These are phyloP conservation scores for Hyla sarda DNA, from an alignment of 2,113 vertebrate species.

Conservation along the genomic window DNA sequence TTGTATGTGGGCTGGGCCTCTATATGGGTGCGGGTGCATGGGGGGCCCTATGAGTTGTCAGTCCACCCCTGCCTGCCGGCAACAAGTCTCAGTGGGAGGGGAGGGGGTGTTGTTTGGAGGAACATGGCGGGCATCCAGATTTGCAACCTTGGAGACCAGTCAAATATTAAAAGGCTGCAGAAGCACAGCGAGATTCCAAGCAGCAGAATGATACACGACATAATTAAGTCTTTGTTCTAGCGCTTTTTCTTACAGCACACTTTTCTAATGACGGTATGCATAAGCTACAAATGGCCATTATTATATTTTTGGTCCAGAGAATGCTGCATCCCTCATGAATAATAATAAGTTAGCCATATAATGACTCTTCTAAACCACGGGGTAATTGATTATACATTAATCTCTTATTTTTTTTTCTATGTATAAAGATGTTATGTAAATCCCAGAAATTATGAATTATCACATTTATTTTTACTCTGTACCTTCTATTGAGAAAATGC, in stretches of 20 bases:
- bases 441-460: not conserved
- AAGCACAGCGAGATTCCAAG: slow-evolving; percentile 27
- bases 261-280: slow-evolving; percentile 6
- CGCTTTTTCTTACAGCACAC: not conserved
- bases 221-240: slow-evolving; percentile 44
- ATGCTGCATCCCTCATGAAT: slow-evolving; percentile 20
- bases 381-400: slow-evolving; percentile 13
- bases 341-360: slow-evolving; percentile 8
- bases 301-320: not conserved
- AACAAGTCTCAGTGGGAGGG: no score
- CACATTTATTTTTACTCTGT: not conserved
- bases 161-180: slow-evolving; percentile 56
- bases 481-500: not conserved
- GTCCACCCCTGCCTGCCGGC: no score
- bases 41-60: no score
- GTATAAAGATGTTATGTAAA: slow-evolving; percentile 21
- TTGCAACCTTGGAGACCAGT: slow-evolving; percentile 53
- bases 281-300: slow-evolving; percentile 19
- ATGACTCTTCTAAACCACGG: slow-evolving; percentile 12
- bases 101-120: no score
- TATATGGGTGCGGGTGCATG: no score
- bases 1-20: no score
- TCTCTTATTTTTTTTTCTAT: not conserved
- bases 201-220: slow-evolving; percentile 3
- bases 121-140: slow-evolving; percentile 48